A percentile compares a stretch with the other conserved stretches of the same genome.
Evolutionary conservation across 2,888 invertebrate genomes (phyloP).

Genomic region (Oligia latruncula): DNA sequence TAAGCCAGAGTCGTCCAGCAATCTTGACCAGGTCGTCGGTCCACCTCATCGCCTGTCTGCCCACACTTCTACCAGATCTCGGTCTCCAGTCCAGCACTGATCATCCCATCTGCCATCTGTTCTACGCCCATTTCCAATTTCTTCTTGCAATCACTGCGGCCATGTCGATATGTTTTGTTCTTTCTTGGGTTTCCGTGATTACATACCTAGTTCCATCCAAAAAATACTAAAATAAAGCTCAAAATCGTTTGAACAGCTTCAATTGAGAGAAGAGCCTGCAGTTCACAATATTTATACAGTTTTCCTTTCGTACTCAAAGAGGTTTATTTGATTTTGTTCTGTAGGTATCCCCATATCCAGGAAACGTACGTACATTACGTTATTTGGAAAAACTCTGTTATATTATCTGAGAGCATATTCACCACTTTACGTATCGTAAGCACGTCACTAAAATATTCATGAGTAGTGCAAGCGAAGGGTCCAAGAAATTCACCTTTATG

Average conservation of each 20-base stretch:
- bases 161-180: not conserved
- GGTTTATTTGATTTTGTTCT: slow-evolving; percentile 58
- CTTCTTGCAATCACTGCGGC: not conserved
- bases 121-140: not conserved
- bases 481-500: slow-evolving; percentile 75
- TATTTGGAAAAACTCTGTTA: slow-evolving; percentile 54
- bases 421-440: slow-evolving; percentile 78
- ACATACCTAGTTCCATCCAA: not conserved
- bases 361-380: slow-evolving; percentile 36
- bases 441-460: slow-evolving; percentile 84
- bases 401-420: slow-evolving; percentile 76
- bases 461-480: slow-evolving; percentile 80
- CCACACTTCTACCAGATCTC: no score
- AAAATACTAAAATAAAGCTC: slow-evolving; percentile 18
- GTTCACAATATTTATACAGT: slow-evolving; percentile 41
- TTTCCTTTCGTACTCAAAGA: slow-evolving; percentile 48
- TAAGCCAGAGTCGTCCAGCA: not conserved
- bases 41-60: no score
- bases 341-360: slow-evolving; percentile 41
- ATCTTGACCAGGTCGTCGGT: not conserved
- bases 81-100: not conserved
- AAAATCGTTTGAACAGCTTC: slow-evolving; percentile 29
- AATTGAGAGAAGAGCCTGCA: slow-evolving; percentile 26
- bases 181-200: not conserved
- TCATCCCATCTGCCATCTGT: not conserved